Evolutionary conservation across 37 sponge, comb jelly and placozoan genomes (phyloP).

Genomic region (Geodia barretti): DNA sequence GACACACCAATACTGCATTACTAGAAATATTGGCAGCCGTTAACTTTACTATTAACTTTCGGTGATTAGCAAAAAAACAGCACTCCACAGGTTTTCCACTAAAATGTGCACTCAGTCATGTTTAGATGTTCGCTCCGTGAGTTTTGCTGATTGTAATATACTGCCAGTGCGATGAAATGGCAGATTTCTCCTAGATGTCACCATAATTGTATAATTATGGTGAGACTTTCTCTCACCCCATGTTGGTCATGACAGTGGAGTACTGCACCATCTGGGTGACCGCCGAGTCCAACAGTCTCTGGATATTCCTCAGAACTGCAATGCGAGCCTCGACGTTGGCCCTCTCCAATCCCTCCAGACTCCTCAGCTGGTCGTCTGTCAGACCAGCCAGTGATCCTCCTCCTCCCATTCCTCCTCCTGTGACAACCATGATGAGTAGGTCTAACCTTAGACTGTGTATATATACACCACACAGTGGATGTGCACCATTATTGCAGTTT

Average conservation of each 20-base stretch:
- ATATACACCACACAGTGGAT: too few species aligned
- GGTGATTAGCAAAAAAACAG: too few species aligned
- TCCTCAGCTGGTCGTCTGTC: slow-evolving; percentile 74
- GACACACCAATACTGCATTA: not conserved
- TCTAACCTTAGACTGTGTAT: too few species aligned
- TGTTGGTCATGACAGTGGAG: slow-evolving; percentile 50
- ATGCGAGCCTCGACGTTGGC: slow-evolving; percentile 88
- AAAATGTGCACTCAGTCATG: not conserved
- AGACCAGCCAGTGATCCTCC: slow-evolving; percentile 34
- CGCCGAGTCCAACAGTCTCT: slow-evolving; percentile 85
- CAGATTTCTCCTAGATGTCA: not conserved
- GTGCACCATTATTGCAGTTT: too few species aligned
- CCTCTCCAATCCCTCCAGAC: slow-evolving; percentile 88
- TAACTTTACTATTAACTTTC: too few species aligned
- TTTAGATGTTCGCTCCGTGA: too few species aligned
- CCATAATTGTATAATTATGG: not conserved
- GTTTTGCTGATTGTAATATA: too few species aligned
- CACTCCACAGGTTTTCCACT: too few species aligned
- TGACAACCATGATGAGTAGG: too few species aligned
- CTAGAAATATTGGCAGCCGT: too few species aligned
- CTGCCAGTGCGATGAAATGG: not conserved
- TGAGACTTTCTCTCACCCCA: slow-evolving; percentile 18
- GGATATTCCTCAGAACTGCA: slow-evolving; percentile 80
- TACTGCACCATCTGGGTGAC: slow-evolving; percentile 84
- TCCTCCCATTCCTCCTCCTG: slow-evolving; percentile 23